Conservation (phyloP, 53 echinoderm and acorn worm genomes). For the Arbacia lixula region DNA sequence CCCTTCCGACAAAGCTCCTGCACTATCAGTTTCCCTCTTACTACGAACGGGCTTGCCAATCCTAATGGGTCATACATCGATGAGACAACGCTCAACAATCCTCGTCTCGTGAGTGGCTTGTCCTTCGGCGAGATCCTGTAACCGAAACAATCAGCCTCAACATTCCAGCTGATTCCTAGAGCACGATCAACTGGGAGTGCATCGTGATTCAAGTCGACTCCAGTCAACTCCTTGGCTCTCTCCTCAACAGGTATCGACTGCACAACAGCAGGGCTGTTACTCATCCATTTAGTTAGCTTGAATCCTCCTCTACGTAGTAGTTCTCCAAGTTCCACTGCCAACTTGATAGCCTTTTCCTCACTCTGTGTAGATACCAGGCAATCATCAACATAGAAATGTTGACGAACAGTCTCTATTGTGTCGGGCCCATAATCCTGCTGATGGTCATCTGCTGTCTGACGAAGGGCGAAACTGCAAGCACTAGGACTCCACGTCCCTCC, state of each 20-base stretch:
- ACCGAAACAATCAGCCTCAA: too few species aligned
- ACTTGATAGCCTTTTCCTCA: conserved; percentile 53
- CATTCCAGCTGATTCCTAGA: too few species aligned
- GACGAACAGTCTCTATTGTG: conserved; percentile 47
- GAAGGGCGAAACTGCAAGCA: conserved; percentile 59
- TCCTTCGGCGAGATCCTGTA: too few species aligned
- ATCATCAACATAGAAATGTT: conserved; percentile 81
- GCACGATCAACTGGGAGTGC: too few species aligned
- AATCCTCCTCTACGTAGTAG: conserved; percentile 65
- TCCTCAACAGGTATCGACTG: conserved; percentile 52
- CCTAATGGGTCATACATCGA: too few species aligned
- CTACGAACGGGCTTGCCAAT: too few species aligned
- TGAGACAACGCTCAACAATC: too few species aligned
- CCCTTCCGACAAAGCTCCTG: too few species aligned
- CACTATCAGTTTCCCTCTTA: too few species aligned
- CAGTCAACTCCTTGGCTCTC: too few species aligned
- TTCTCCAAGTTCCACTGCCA: conserved; percentile 25
- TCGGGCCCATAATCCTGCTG: conserved; percentile 24
- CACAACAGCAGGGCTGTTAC: conserved; percentile 56
- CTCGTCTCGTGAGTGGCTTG: too few species aligned
- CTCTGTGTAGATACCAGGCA: conserved; percentile 62
- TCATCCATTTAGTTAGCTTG: conserved; percentile 65
- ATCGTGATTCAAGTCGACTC: too few species aligned
- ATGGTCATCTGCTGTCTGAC: conserved; percentile 63
- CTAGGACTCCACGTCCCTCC: conserved; percentile 57